phyloP scores from a whole-genome alignment of 64 coral and sea anemone species.

The Montipora sp. region DNA sequence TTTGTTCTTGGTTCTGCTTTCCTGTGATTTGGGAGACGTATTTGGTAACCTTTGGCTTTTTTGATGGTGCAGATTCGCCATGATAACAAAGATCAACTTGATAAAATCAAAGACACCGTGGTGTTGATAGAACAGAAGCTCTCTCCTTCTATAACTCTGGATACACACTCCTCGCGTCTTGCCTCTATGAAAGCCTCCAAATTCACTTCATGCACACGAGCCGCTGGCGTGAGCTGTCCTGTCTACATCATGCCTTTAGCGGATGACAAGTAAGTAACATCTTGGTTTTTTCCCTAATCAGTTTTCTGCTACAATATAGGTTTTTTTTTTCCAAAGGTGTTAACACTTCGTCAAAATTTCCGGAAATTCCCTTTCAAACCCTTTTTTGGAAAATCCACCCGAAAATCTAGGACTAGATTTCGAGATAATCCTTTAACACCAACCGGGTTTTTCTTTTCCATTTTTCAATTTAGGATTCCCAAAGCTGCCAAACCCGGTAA shows the following conservation, averaged over 20 bases:
- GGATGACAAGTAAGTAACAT: constrained; percentile 79
- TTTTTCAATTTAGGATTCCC: constrained; percentile 57
- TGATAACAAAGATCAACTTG: constrained; percentile 94
- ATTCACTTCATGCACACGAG: constrained; percentile 43
- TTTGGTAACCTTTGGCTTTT: background rate
- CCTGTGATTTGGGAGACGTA: background rate
- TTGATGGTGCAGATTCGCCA: constrained; percentile 78
- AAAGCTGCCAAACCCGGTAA: constrained; percentile 95
- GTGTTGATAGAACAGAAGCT: constrained; percentile 90
- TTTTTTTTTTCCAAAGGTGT: too few species aligned
- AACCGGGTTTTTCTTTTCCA: too few species aligned
- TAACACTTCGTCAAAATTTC: too few species aligned
- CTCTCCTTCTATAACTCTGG: constrained; percentile 67
- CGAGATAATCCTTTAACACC: too few species aligned
- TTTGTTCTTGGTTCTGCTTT: background rate
- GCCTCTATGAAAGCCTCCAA: constrained; percentile 86
- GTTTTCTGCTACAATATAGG: too few species aligned
- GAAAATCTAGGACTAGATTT: too few species aligned
- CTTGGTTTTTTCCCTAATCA: background rate
- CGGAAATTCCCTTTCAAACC: too few species aligned
- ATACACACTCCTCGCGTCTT: constrained; percentile 75
- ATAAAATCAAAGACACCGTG: constrained; percentile 81
- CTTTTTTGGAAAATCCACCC: too few species aligned
- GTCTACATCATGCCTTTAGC: constrained; percentile 82
- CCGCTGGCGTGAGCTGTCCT: constrained; percentile 51